Evolutionary conservation across 1,140 invertebrate genomes (phyloP).

Genomic region (Aphaenogaster ashmeadi): DNA sequence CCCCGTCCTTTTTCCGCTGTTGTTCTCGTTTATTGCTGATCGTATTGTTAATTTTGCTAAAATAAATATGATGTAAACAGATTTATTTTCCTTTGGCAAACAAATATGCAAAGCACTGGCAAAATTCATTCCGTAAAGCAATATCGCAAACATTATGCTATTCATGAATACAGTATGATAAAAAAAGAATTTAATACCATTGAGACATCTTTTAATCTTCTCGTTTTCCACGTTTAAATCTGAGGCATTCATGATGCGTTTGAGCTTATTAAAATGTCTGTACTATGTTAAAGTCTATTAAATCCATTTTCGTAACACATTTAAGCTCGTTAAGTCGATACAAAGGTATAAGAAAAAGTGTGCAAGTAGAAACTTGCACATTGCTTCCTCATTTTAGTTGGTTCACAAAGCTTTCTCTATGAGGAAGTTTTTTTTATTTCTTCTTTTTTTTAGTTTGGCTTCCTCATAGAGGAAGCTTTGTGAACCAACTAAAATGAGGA

Average conservation of each 20-base stretch:
- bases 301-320: not conserved
- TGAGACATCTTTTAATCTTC: conserved; percentile 29
- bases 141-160: not conserved
- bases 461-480: too few species aligned
- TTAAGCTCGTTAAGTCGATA: not conserved
- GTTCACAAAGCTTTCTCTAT: too few species aligned
- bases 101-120: not conserved
- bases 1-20: not conserved
- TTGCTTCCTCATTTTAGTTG: too few species aligned
- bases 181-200: not conserved
- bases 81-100: not conserved
- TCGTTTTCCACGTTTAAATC: conserved; percentile 4
- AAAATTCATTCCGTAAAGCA: not conserved
- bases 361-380: too few species aligned
- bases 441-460: too few species aligned
- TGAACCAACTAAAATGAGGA: too few species aligned
- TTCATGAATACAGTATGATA: not conserved
- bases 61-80: not conserved
- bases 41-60: conserved; percentile 22
- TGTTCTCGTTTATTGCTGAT: not conserved
- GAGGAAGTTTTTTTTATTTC: too few species aligned
- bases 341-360: not conserved
- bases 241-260: conserved; percentile 4
- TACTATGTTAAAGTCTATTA: not conserved
- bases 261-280: not conserved